These are phyloP conservation scores for Nothoprocta pentlandii DNA, from an alignment of 2,113 vertebrate species.

Conservation along the genomic window DNA sequence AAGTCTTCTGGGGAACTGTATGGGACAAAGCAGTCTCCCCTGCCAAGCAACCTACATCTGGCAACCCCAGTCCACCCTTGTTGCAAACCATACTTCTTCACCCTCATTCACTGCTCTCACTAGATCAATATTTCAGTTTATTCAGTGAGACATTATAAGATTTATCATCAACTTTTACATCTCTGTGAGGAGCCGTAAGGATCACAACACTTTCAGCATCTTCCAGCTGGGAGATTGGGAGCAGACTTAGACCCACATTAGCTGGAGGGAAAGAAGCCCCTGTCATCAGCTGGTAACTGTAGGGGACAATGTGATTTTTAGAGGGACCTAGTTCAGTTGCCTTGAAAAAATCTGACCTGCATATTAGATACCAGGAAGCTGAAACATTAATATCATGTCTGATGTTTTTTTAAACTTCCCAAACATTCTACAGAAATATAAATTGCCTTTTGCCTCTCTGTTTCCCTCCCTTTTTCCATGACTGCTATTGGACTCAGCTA, in stretches of 20 bases:
- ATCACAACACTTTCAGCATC: not conserved
- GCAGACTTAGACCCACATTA: not conserved
- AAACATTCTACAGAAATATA: not conserved
- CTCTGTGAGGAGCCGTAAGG: not conserved
- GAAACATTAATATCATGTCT: not conserved
- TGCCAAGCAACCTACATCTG: rapidly evolving
- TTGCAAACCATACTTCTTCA: not conserved
- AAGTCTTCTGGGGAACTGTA: not conserved
- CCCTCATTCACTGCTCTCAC: not conserved
- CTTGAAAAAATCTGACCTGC: not conserved
- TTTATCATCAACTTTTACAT: not conserved
- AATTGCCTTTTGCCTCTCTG: not conserved
- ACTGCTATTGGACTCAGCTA: not conserved
- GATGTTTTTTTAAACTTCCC: not conserved
- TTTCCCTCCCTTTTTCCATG: not conserved
- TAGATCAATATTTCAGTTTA: not conserved
- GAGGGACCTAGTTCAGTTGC: not conserved
- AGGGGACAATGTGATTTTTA: not conserved
- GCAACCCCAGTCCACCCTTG: not conserved
- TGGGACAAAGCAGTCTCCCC: not conserved
- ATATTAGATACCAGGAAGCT: not conserved
- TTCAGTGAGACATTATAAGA: not conserved
- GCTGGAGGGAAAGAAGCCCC: not conserved
- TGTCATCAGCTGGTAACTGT: not conserved
- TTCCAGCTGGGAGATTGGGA: not conserved